Evolutionary conservation across 2,113 vertebrate species (phyloP).

Genomic region (Setophaga coronata): DNA sequence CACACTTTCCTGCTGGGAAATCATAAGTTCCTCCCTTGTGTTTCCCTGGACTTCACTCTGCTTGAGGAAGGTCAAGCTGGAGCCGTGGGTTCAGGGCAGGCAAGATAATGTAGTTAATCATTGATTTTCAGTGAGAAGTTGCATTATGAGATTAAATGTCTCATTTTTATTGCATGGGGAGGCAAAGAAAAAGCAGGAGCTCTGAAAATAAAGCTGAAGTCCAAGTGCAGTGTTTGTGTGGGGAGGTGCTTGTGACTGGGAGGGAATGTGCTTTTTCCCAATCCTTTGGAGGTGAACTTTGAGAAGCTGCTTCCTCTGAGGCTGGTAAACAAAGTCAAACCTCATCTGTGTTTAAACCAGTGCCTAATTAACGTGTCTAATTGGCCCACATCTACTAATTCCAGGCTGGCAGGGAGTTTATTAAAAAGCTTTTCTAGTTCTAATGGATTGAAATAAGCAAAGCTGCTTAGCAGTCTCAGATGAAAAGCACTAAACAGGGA

Average conservation of each 20-base stretch:
- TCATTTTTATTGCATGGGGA: slow-evolving; percentile 49
- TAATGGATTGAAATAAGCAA: slow-evolving; percentile 3
- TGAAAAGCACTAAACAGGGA: neutral
- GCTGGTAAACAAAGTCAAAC: neutral
- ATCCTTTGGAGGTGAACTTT: neutral
- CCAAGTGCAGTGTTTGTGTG: neutral
- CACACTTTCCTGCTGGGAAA: neutral
- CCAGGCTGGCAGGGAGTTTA: neutral
- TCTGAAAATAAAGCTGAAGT: neutral
- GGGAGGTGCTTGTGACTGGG: neutral
- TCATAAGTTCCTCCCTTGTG: neutral
- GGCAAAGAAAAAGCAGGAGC: neutral
- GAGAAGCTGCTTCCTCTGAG: neutral
- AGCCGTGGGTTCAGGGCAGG: neutral
- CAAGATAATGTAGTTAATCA: slow-evolving; percentile 18
- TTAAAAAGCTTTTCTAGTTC: slow-evolving; percentile 32
- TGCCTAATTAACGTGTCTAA: slow-evolving; percentile 6
- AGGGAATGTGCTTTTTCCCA: fast-evolving
- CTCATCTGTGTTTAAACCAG: slow-evolving; percentile 15
- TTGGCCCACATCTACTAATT: neutral
- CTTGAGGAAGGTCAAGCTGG: slow-evolving; percentile 4
- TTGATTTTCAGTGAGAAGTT: slow-evolving; percentile 47
- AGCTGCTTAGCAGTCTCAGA: neutral
- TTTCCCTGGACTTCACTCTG: fast-evolving
- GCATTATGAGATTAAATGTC: slow-evolving; percentile 55